Evolutionary conservation across 2,113 vertebrate species (phyloP).

Genomic region (Stigmatopora argus): DNA sequence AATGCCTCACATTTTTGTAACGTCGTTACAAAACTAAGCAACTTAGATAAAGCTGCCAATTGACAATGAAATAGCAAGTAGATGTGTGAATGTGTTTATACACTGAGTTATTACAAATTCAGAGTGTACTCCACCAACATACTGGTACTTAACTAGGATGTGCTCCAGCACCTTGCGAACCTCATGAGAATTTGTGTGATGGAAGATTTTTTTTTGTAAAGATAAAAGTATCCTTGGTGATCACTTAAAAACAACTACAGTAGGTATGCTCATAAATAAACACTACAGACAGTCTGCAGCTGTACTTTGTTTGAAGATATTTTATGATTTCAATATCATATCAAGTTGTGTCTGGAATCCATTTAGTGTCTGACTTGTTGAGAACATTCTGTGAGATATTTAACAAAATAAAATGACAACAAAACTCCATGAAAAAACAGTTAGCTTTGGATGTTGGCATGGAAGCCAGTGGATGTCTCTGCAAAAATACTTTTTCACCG

Average conservation of each 20-base stretch:
- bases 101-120: too few species aligned
- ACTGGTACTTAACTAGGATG: too few species aligned
- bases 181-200: too few species aligned
- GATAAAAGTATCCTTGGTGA: not conserved
- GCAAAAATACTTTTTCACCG: not conserved
- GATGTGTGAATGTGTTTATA: not conserved
- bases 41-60: not conserved
- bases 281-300: constrained; percentile 1
- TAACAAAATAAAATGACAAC: not conserved
- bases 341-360: not conserved
- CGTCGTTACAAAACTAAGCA: not conserved
- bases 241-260: not conserved
- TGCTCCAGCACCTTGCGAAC: too few species aligned
- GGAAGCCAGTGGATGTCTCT: not conserved
- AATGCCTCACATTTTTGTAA: not conserved
- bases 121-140: too few species aligned
- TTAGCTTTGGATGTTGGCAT: too few species aligned
- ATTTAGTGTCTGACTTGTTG: not conserved
- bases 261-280: constrained; percentile 20
- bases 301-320: constrained; percentile 8
- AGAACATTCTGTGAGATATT: not conserved
- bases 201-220: too few species aligned
- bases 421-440: not conserved
- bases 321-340: not conserved
- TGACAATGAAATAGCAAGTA: not conserved